phyloP scores from a whole-genome alignment of 2,113 vertebrate species.

The Coryphaenoides rupestris region DNA sequence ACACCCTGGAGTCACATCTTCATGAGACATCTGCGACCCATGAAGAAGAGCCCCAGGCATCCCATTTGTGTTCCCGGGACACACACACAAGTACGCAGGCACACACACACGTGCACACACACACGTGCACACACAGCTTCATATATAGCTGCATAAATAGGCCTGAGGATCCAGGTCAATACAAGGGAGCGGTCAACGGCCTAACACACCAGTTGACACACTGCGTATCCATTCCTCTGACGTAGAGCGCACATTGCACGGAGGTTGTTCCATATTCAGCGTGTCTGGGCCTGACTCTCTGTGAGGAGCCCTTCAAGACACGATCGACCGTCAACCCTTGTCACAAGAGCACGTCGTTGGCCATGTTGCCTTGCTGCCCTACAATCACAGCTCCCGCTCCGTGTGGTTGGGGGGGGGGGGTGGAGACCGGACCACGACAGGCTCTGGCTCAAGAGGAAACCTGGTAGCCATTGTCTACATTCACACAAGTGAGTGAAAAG shows the following conservation, averaged over 20 bases:
- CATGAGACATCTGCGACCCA: constrained; percentile 73
- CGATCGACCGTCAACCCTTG: no score
- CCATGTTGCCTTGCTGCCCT: not conserved
- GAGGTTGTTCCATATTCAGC: no score
- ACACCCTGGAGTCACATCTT: constrained; percentile 84
- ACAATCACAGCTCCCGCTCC: not conserved
- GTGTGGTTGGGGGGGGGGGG: no score
- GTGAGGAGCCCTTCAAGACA: no score
- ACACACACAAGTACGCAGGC: not conserved
- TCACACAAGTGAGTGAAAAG: not conserved
- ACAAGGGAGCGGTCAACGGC: no score
- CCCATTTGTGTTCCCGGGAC: not conserved
- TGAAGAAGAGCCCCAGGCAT: constrained; percentile 26
- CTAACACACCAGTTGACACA: no score
- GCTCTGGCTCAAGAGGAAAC: not conserved
- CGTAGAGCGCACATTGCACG: no score
- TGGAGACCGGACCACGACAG: no score
- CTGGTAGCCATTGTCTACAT: not conserved
- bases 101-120: no score
- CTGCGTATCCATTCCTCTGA: no score
- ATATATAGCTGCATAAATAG: not conserved
- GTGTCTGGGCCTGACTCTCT: no score
- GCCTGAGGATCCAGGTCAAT: no score
- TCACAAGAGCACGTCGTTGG: not conserved
- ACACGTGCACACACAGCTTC: not conserved